phyloP scores from a whole-genome alignment of 2,888 invertebrate species.

The Xylota sylvarum region DNA sequence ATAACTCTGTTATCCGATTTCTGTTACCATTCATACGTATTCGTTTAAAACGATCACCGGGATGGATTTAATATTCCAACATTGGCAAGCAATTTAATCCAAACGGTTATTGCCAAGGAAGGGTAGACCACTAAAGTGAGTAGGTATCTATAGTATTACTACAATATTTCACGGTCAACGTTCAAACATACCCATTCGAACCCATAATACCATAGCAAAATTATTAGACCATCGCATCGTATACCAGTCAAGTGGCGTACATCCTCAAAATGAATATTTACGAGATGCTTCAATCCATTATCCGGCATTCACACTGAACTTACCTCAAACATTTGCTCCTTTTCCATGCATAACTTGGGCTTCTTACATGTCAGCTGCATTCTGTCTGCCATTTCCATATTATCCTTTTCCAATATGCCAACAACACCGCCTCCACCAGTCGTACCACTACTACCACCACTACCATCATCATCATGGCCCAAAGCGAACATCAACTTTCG shows the following conservation, averaged over 20 bases:
- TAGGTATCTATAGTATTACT: too few species aligned
- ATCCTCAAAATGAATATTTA: conserved; percentile 18
- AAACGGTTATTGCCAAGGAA: too few species aligned
- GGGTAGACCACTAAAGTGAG: too few species aligned
- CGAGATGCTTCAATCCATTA: not conserved
- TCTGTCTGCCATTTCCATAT: conserved; percentile 43
- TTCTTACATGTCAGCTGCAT: conserved; percentile 68
- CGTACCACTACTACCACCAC: conserved; percentile 10
- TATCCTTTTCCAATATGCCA: conserved; percentile 41
- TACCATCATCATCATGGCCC: conserved; percentile 54
- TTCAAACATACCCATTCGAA: too few species aligned
- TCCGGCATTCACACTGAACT: conserved; percentile 3
- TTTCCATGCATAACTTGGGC: conserved; percentile 58
- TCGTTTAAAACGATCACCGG: too few species aligned
- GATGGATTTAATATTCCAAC: too few species aligned
- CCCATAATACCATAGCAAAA: too few species aligned
- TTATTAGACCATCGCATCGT: too few species aligned
- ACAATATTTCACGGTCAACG: too few species aligned
- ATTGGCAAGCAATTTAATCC: too few species aligned
- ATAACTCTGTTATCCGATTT: too few species aligned
- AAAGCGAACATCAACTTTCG: conserved; percentile 70
- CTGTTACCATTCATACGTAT: too few species aligned
- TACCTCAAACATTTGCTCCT: conserved; percentile 79
- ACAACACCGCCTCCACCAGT: conserved; percentile 31
- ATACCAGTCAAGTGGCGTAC: not conserved